A percentile compares a stretch with the other conserved stretches of the same genome.
Conservation (phyloP, 2,797 vertebrate species). For the Remorina albescens region DNA sequence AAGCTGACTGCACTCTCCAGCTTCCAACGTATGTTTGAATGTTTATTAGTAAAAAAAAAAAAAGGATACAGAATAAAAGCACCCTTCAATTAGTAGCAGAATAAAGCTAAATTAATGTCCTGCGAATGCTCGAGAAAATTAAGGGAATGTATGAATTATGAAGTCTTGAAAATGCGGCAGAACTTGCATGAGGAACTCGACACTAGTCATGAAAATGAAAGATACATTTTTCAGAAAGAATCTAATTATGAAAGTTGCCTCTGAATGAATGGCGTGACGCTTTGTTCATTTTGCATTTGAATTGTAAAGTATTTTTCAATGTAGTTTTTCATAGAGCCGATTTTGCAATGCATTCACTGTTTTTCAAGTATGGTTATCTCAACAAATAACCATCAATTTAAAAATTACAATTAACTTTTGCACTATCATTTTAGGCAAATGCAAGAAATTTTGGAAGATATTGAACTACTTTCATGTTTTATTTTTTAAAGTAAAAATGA, state of each 20-base stretch:
- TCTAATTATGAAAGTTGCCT: too few species aligned
- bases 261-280: not conserved
- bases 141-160: not conserved
- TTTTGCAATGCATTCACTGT: not conserved
- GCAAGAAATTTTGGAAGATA: not conserved
- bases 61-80: not conserved
- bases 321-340: not conserved
- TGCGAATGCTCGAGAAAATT: slow-evolving; percentile 8
- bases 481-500: not conserved
- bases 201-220: slow-evolving; percentile 6
- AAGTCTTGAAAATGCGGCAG: slow-evolving; percentile 2
- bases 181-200: slow-evolving; percentile 6
- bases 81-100: slow-evolving; percentile 17
- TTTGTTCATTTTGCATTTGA: slow-evolving; percentile 1
- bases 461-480: not conserved
- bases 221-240: not conserved
- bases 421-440: too few species aligned
- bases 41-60: not conserved
- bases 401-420: not conserved
- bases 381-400: not conserved
- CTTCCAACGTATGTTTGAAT: slow-evolving; percentile 2
- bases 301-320: not conserved
- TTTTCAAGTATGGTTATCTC: not conserved
- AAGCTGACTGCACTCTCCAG: not conserved
- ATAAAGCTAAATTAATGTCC: not conserved